phyloP scores from a whole-genome alignment of 1,140 invertebrate genomes.

The Drosophila ironensis region DNA sequence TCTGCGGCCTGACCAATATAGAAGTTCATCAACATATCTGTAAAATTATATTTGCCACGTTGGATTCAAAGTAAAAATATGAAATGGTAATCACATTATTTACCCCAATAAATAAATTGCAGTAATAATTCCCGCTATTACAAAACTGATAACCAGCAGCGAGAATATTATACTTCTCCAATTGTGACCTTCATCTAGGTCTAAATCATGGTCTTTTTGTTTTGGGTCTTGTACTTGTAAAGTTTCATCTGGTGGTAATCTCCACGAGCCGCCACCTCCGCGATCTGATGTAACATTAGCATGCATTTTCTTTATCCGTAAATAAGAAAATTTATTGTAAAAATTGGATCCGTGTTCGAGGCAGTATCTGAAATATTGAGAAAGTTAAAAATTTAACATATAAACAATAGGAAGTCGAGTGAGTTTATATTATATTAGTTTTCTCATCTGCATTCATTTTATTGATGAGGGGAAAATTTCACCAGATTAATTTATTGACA shows the following conservation, averaged over 20 bases:
- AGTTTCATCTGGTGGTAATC: slow-evolving; percentile 93
- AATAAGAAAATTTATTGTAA: background rate
- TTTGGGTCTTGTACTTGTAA: slow-evolving; percentile 93
- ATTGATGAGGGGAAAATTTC: too few relatives aligned
- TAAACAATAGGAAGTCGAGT: background rate
- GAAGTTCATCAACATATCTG: slow-evolving; percentile 91
- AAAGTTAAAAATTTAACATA: background rate
- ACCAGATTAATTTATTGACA: too few relatives aligned
- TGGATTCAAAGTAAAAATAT: too few relatives aligned
- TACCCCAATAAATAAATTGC: slow-evolving; percentile 92
- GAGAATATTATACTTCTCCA: slow-evolving; percentile 93
- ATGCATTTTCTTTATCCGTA: slow-evolving; percentile 85
- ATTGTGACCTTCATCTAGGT: slow-evolving; percentile 90
- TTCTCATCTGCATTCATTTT: too few relatives aligned
- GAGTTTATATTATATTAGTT: too few relatives aligned
- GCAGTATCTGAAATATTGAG: background rate
- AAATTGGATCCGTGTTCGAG: background rate
- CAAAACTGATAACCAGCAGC: slow-evolving; percentile 91
- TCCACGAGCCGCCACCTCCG: slow-evolving; percentile 88
- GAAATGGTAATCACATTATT: background rate
- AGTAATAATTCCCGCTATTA: slow-evolving; percentile 91
- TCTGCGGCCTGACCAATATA: slow-evolving; percentile 91
- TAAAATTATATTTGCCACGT: slow-evolving; percentile 2
- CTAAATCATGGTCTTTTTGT: slow-evolving; percentile 87
- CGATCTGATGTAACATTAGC: slow-evolving; percentile 91